These are phyloP conservation scores for Microctenopoma lineatum DNA, from an alignment of 2,797 vertebrate species.

Conservation along the genomic window DNA sequence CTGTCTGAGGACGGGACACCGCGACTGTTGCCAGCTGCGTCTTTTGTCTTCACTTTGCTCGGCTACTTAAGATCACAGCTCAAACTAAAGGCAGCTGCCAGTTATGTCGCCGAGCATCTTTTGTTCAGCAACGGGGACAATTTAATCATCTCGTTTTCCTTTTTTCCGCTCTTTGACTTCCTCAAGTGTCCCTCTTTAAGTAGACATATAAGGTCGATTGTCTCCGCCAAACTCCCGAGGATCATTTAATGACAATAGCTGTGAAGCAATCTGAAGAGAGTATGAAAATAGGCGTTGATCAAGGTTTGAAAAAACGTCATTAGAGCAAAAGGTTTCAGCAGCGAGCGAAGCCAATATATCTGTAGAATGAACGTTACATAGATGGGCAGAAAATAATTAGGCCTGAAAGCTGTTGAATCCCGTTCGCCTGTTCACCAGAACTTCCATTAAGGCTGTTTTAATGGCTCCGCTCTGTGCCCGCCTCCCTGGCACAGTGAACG, in stretches of 20 bases:
- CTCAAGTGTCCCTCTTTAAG: neutral
- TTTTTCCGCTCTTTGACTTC: neutral
- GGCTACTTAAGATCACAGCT: slow-evolving; percentile 47
- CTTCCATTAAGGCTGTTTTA: slow-evolving; percentile 66
- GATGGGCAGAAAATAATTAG: slow-evolving; percentile 68
- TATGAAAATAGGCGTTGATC: slow-evolving; percentile 14
- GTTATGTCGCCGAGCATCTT: slow-evolving; percentile 37
- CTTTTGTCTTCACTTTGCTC: slow-evolving; percentile 53
- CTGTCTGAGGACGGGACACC: slow-evolving; percentile 1
- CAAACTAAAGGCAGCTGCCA: slow-evolving; percentile 52
- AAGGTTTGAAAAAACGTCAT: slow-evolving; percentile 16
- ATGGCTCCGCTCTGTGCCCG: slow-evolving; percentile 54
- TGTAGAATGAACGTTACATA: slow-evolving; percentile 44
- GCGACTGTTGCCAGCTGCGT: slow-evolving; percentile 29
- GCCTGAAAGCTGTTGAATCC: slow-evolving; percentile 63
- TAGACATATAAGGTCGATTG: slow-evolving; percentile 1
- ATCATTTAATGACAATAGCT: slow-evolving; percentile 29
- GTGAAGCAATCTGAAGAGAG: slow-evolving; percentile 30
- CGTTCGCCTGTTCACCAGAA: slow-evolving; percentile 46
- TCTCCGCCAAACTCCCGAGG: slow-evolving; percentile 6
- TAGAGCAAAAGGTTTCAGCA: slow-evolving; percentile 23
- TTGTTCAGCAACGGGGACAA: slow-evolving; percentile 52
- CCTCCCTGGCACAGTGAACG: slow-evolving; percentile 56
- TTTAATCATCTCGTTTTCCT: neutral
- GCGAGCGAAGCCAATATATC: slow-evolving; percentile 37